Evolutionary conservation across 2,888 invertebrate genomes (phyloP), one percentile per base, ranked within the genome.

Genomic region (Eledone cirrhosa): DNA sequence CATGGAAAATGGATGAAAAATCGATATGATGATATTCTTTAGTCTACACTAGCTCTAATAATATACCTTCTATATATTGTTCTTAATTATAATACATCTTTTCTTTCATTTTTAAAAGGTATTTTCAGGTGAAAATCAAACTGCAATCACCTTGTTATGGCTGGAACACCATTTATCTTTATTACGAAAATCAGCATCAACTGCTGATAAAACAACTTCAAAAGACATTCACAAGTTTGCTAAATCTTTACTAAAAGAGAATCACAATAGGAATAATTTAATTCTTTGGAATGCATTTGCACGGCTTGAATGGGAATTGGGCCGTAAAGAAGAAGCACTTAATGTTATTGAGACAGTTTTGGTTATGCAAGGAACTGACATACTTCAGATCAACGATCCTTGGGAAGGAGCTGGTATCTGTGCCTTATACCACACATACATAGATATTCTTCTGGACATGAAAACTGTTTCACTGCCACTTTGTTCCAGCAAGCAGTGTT

Each of bases 251-350:
- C 83, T 91, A 41, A 88, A 89, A 80, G 87, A 88, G 78, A 85
- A 83, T 22, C 84, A 86, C 24, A 89, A 89, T 80, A 83, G 91
- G n/a, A 90, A 88, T 79, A 87, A 90, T 79, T 82, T 90, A 69
- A 67, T 83, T 24, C 67, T 91, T 33, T 91, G 90, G 90, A 83
- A 83, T 72, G 84, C 83, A 16, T 91, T 90, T 80, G 87, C 88
- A 31, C 80, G 85, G 53, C 80, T 90, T 65, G 88, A 90, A 80
- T 84, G 83, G 82, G 78, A 80, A n/a, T 81, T 85, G 19, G 88
- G 88, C 67, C 88, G 86, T 69, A 78, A 80, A 31, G 84, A 84
- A n/a, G 90, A 89, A 59, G 88, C 89, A 16, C 74, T 82, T 22
- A 85, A 86, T 47, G 86, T 90, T 53, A 82, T 88, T 67, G 86